phyloP scores from a whole-genome alignment of 2,113 vertebrate species.

The Formicarius rufipectus region DNA sequence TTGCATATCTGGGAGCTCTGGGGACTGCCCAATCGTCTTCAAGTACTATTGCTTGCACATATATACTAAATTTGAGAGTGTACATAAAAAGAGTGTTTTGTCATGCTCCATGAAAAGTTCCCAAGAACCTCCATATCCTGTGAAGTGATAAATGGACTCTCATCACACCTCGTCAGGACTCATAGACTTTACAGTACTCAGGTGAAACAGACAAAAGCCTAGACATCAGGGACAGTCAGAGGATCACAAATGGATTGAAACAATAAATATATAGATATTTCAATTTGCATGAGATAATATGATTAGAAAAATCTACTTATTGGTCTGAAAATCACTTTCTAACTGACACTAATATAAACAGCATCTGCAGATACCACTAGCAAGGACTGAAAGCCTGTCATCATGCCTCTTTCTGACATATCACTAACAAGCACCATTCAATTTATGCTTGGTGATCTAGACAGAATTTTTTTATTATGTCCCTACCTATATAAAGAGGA shows the following conservation, averaged over 20 bases:
- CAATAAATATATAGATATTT: not conserved
- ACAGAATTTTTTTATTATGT: not conserved
- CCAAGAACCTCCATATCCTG: not conserved
- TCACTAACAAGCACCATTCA: not conserved
- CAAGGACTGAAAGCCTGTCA: not conserved
- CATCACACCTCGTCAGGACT: not conserved
- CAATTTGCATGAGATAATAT: not conserved
- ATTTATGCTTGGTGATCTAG: not conserved
- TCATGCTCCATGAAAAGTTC: not conserved
- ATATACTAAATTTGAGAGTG: not conserved
- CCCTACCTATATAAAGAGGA: no score
- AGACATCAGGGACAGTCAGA: not conserved
- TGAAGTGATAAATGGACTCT: not conserved
- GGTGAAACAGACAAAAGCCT: not conserved
- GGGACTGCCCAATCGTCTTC: not conserved
- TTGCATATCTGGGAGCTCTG: not conserved
- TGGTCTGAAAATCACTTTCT: not conserved
- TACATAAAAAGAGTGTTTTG: not conserved
- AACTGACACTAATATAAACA: not conserved
- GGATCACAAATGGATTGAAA: not conserved
- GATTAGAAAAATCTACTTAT: not conserved
- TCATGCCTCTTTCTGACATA: not conserved
- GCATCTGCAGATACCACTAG: not conserved
- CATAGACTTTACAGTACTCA: not conserved
- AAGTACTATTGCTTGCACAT: not conserved